Percentiles rank a stretch among this genome's conserved stretches.
phyloP scores from a whole-genome alignment of 2,113 vertebrate genomes.

The Copsychus sechellarum region DNA sequence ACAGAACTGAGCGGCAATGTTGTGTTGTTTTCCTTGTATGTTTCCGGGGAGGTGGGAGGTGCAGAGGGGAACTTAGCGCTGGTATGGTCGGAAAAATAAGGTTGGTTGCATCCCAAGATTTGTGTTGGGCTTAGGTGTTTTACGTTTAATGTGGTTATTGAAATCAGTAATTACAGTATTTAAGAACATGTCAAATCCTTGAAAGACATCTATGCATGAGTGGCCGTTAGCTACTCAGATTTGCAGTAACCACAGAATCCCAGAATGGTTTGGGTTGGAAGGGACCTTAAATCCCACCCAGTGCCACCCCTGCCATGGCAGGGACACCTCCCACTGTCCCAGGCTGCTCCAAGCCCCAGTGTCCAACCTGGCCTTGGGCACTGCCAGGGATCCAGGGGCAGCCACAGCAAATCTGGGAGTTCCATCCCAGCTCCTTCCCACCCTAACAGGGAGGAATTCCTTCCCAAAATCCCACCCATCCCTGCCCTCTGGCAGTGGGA shows the following conservation, averaged over 20 bases:
- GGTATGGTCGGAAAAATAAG: rapidly evolving
- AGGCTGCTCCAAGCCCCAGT: too few species aligned
- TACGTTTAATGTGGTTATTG: not conserved
- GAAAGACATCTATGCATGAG: rapidly evolving
- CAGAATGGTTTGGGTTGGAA: not conserved
- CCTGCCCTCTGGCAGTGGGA: too few species aligned
- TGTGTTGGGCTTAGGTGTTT: not conserved
- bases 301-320: too few species aligned
- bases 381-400: too few species aligned
- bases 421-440: too few species aligned
- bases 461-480: too few species aligned
- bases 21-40: rapidly evolving
- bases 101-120: not conserved
- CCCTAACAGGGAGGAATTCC: too few species aligned
- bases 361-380: not conserved
- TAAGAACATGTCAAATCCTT: not conserved
- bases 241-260: not conserved
- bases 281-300: not conserved
- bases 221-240: rapidly evolving
- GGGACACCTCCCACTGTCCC: too few species aligned
- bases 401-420: too few species aligned
- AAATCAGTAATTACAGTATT: not conserved
- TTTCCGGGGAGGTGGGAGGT: not conserved
- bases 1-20: rapidly evolving
- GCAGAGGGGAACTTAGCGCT: not conserved